Percentiles rank a stretch among this genome's conserved stretches.
Conservation (phyloP, 35 echinoderm and acorn worm genomes). For the Lytechinus pictus region DNA sequence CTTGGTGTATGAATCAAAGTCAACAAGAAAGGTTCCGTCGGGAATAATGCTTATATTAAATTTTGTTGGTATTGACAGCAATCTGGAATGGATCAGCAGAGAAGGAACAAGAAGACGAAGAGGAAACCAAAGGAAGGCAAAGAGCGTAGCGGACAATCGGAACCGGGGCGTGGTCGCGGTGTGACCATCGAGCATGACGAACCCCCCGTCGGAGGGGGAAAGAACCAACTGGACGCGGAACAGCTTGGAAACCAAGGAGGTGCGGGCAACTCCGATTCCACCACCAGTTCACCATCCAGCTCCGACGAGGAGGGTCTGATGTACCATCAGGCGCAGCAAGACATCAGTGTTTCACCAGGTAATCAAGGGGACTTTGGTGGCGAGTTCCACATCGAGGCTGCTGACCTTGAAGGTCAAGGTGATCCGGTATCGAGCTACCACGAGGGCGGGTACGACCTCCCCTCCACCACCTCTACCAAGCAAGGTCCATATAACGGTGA, state of each 20-base stretch:
- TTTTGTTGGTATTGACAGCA: slow-evolving; percentile 41
- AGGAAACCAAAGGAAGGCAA: slow-evolving; percentile 63
- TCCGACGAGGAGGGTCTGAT: slow-evolving; percentile 58
- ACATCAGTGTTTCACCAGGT: slow-evolving; percentile 70
- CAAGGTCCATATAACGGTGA: slow-evolving; percentile 73
- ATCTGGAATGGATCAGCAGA: slow-evolving; percentile 60
- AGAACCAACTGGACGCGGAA: not conserved
- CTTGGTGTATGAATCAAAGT: not conserved
- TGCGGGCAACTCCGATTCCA: slow-evolving; percentile 58
- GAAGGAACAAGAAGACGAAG: slow-evolving; percentile 45
- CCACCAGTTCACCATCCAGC: slow-evolving; percentile 56
- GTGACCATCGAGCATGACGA: slow-evolving; percentile 78
- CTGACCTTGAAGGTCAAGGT: slow-evolving; percentile 43
- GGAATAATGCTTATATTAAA: no score
- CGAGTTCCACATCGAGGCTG: slow-evolving; percentile 38
- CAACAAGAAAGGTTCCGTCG: not conserved
- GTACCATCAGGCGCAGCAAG: slow-evolving; percentile 61
- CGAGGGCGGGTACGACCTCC: slow-evolving; percentile 86
- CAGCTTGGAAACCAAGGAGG: slow-evolving; percentile 27
- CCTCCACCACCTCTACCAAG: slow-evolving; percentile 52
- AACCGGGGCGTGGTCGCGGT: slow-evolving; percentile 72
- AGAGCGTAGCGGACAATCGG: slow-evolving; percentile 14
- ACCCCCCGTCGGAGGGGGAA: slow-evolving; percentile 51
- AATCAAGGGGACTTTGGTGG: slow-evolving; percentile 42
- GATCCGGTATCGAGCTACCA: slow-evolving; percentile 75